These are phyloP conservation scores for Drosophila varians DNA, from an alignment of 1,140 invertebrate species.

Conservation along the genomic window DNA sequence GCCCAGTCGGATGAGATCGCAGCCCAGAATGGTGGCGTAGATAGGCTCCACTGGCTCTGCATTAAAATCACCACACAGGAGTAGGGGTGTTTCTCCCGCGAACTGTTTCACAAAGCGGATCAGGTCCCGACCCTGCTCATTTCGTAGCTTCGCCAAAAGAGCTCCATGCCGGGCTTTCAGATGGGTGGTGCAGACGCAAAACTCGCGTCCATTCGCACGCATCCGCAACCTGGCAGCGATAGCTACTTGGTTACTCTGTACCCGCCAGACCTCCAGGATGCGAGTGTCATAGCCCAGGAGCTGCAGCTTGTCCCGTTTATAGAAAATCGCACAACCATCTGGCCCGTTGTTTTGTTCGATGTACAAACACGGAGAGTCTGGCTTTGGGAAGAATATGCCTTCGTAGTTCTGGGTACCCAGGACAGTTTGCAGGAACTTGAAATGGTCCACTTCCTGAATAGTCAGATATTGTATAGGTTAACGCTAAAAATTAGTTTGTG, in stretches of 20 bases:
- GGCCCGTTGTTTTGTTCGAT: conserved; percentile 90
- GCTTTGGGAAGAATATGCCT: conserved; percentile 91
- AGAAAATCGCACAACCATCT: conserved; percentile 93
- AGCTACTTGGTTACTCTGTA: conserved; percentile 90
- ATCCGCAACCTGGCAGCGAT: conserved; percentile 86
- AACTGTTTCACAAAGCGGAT: conserved; percentile 86
- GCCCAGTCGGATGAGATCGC: conserved; percentile 83
- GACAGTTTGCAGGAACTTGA: conserved; percentile 87
- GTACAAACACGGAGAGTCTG: conserved; percentile 91
- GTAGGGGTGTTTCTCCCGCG: conserved; percentile 85
- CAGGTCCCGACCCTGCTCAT: conserved; percentile 90
- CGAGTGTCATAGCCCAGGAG: conserved; percentile 86
- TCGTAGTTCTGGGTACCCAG: conserved; percentile 87
- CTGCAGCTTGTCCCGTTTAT: conserved; percentile 87
- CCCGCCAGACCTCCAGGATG: conserved; percentile 88
- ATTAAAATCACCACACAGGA: conserved; percentile 92
- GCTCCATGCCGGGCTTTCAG: conserved; percentile 89
- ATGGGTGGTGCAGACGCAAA: conserved; percentile 91
- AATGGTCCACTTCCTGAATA: conserved; percentile 90
- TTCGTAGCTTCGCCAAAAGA: conserved; percentile 88
- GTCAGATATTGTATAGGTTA: conserved; percentile 29
- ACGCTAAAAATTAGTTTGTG: conserved; percentile 47
- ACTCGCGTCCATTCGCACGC: conserved; percentile 85
- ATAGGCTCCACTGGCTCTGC: conserved; percentile 90
- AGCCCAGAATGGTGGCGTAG: conserved; percentile 86